Base-by-base conservation (phyloP, 2,797 vertebrate species). In the Perodicticus potto region DNA sequence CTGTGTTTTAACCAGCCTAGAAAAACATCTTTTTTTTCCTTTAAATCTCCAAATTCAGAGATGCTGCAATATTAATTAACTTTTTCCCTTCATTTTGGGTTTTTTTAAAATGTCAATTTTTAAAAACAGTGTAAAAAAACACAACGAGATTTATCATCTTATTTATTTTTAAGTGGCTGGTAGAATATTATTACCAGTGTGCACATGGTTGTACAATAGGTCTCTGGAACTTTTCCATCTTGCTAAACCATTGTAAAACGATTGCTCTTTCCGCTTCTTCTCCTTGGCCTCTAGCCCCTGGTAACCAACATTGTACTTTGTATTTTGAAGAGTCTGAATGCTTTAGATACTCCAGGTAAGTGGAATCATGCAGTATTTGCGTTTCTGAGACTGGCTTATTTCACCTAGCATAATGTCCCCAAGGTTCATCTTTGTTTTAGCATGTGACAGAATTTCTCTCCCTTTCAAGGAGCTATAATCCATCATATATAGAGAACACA, bases 41-140 rank as follows among this genome's bases (percentile, higher is more conserved):
- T 96, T 94, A 76, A 95, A 76, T 86, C 34, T 88, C 61, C 11
- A 74, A 78, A 90, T 77, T 57, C 76, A 55, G 89, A 96, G 63
- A 72, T 63, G 57, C n/a, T 17, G 37, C 9, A 17, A 7, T 70
- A 29, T 25, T 63, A 86, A 69, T 45, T 89, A 37, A 25, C 23
- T 27, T 82, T 63, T 91, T 32, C 53, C 29, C n/a, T 70, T 90
- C 27, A 55, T 27, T 6, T 53, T 32, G 23, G 40, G 19, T n/a
- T 73, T 37, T 80, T 65, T 59, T 7, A 10, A 23, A 13, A 23
- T 65, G 45, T 23, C 34, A 57, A 27, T 43, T 72, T 45, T 81
- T 74, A 17, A 37, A 53, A 74, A 23, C 16, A 32, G 43, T 43
- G 29, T 83, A n/a, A 88, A 73, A 82, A 55, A 82, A 3, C 1